Evolutionary conservation across 2,888 invertebrate genomes (phyloP).

Genomic region (Athalia cordata): DNA sequence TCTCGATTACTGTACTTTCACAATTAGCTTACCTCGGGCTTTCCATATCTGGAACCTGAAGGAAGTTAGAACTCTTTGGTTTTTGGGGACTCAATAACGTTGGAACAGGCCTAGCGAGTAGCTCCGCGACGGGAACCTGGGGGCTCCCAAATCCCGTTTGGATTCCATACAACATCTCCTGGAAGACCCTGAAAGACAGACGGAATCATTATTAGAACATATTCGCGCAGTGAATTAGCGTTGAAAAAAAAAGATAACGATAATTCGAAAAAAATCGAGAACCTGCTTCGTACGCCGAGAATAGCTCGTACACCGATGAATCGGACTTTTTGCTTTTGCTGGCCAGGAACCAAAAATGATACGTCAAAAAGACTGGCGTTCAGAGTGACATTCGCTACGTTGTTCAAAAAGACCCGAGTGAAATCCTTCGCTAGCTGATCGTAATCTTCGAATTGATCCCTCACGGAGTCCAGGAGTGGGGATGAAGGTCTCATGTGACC

Average conservation of each 20-base stretch:
- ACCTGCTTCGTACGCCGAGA: conserved; percentile 92
- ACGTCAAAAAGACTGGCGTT: conserved; percentile 93
- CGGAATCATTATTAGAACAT: conserved; percentile 26
- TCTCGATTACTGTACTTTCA: conserved; percentile 3
- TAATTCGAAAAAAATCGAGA: conserved; percentile 36
- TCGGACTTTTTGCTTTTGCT: conserved; percentile 92
- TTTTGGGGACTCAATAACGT: conserved; percentile 90
- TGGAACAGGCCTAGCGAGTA: conserved; percentile 89
- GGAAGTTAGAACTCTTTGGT: conserved; percentile 92
- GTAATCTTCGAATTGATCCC: conserved; percentile 96
- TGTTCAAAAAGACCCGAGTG: conserved; percentile 90
- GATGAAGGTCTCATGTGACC: conserved; percentile 96
- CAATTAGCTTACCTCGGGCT: conserved; percentile 78
- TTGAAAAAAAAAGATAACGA: conserved; percentile 1
- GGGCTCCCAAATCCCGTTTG: conserved; percentile 95
- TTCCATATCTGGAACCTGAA: conserved; percentile 93
- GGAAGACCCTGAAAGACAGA: conserved; percentile 81
- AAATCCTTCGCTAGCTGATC: conserved; percentile 96
- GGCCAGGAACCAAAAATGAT: conserved; percentile 89
- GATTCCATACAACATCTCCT: conserved; percentile 96
- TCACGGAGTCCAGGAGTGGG: conserved; percentile 91
- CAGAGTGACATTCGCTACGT: conserved; percentile 84
- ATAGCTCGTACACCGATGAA: conserved; percentile 94
- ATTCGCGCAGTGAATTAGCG: not conserved
- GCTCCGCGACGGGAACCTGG: conserved; percentile 93